A percentile compares a stretch with the other conserved stretches of the same genome.
Conservation (phyloP, 2,888 invertebrate genomes). For the Philonicus albiceps region DNA sequence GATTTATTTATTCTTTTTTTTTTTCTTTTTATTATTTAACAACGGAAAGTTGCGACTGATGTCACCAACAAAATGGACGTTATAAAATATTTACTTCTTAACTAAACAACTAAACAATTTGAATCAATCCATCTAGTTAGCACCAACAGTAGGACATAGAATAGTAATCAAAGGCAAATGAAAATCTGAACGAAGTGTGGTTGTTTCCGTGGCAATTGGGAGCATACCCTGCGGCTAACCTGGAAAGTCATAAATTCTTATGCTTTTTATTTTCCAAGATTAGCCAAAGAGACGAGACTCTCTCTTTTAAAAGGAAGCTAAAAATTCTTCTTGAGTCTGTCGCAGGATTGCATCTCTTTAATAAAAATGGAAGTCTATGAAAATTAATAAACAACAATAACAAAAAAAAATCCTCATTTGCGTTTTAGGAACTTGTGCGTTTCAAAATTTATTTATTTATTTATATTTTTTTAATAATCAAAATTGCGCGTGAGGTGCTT, state of each 20-base stretch:
- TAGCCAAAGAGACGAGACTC: not conserved
- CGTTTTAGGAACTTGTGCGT: conserved; percentile 33
- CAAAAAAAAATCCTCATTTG: not conserved
- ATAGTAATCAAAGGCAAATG: not conserved
- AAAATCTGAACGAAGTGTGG: not conserved
- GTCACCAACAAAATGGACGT: not conserved
- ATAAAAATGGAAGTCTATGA: not conserved
- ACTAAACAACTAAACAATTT: not conserved
- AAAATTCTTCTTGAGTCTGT: not conserved
- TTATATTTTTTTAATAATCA: not conserved
- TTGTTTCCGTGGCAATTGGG: not conserved
- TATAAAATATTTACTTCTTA: not conserved
- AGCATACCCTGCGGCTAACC: not conserved
- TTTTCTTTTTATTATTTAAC: not conserved
- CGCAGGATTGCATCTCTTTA: not conserved
- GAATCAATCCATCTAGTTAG: conserved; percentile 26
- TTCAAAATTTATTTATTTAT: not conserved
- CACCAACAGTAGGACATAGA: conserved; percentile 20
- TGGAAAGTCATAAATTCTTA: not conserved
- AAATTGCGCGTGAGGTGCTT: conserved; percentile 16
- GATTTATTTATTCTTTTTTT: not conserved
- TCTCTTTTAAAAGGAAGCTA: not conserved
- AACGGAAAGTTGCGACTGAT: not conserved
- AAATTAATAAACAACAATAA: no score
- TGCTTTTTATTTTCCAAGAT: not conserved